A percentile compares a stretch with the other conserved stretches of the same genome.
Conservation (phyloP, 2,888 invertebrate genomes). For the Cantharis rustica region DNA sequence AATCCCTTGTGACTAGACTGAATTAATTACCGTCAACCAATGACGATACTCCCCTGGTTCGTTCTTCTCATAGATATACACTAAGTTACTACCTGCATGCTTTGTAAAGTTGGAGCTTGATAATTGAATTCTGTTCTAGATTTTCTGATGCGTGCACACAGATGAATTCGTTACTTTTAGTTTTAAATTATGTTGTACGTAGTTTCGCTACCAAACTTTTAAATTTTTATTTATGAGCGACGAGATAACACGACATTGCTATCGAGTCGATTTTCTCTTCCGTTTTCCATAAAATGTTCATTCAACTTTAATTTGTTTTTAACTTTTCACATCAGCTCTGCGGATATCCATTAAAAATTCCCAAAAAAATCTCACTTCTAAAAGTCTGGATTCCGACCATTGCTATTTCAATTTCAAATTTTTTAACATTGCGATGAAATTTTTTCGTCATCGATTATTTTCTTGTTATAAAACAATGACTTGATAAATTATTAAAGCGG, state of each 20-base stretch:
- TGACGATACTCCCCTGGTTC: slow-evolving; percentile 36
- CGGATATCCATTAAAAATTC: background rate
- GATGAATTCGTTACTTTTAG: slow-evolving; percentile 1
- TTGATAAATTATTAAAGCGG: background rate
- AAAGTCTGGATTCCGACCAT: too few species aligned
- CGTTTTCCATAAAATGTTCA: background rate
- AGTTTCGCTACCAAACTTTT: background rate
- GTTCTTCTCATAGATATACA: slow-evolving; percentile 19
- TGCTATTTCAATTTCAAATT: too few species aligned
- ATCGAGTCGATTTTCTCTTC: background rate
- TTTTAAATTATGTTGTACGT: background rate
- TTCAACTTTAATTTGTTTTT: background rate
- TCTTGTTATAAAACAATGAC: background rate
- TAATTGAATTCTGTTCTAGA: slow-evolving; percentile 28
- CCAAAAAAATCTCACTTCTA: too few species aligned
- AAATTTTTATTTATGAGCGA: background rate
- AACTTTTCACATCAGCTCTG: background rate
- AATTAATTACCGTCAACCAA: slow-evolving; percentile 48
- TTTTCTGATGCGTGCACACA: slow-evolving; percentile 22
- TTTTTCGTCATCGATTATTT: background rate
- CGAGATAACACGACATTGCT: background rate
- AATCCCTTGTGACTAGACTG: slow-evolving; percentile 47
- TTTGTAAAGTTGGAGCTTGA: slow-evolving; percentile 29
- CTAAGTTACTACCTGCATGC: slow-evolving; percentile 30
- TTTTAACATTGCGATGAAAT: background rate